Conservation (phyloP, 2,797 vertebrate species). For the Moxostoma hubbsi region DNA sequence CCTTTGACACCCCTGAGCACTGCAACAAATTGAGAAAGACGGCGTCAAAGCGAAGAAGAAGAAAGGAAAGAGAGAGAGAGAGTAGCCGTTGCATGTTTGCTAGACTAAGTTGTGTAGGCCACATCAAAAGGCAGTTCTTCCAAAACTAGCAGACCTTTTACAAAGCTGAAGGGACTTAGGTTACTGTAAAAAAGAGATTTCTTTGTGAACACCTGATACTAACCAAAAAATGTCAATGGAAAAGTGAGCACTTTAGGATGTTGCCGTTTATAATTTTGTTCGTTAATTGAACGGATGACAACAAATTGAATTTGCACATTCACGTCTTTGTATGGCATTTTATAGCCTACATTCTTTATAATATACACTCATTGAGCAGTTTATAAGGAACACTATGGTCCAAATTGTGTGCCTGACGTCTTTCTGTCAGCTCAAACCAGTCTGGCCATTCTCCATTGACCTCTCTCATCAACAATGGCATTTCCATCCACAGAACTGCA, state of each 20-base stretch:
- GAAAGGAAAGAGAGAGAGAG: constrained; percentile 47
- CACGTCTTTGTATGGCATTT: too few relatives aligned
- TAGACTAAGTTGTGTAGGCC: constrained; percentile 40
- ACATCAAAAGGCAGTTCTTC: constrained; percentile 42
- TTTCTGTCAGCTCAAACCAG: too few relatives aligned
- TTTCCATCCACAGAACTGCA: too few relatives aligned
- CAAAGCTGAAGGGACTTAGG: constrained; percentile 32
- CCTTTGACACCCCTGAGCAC: constrained; percentile 78
- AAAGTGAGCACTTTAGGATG: background rate
- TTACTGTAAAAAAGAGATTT: constrained; percentile 17
- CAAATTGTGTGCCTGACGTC: too few relatives aligned
- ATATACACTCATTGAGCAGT: too few relatives aligned
- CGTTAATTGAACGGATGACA: background rate
- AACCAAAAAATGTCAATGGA: background rate
- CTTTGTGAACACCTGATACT: background rate
- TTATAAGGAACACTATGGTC: too few relatives aligned
- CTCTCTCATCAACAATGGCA: too few relatives aligned
- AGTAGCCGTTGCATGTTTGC: constrained; percentile 24
- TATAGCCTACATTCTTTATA: too few relatives aligned
- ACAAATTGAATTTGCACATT: background rate
- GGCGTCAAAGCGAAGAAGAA: constrained; percentile 25
- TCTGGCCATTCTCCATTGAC: too few relatives aligned
- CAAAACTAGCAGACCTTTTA: constrained; percentile 36
- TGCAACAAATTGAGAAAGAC: constrained; percentile 82
- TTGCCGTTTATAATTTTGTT: background rate